phyloP scores from a whole-genome alignment of 2,797 vertebrate genomes.

The Lutjanus argentimaculatus region DNA sequence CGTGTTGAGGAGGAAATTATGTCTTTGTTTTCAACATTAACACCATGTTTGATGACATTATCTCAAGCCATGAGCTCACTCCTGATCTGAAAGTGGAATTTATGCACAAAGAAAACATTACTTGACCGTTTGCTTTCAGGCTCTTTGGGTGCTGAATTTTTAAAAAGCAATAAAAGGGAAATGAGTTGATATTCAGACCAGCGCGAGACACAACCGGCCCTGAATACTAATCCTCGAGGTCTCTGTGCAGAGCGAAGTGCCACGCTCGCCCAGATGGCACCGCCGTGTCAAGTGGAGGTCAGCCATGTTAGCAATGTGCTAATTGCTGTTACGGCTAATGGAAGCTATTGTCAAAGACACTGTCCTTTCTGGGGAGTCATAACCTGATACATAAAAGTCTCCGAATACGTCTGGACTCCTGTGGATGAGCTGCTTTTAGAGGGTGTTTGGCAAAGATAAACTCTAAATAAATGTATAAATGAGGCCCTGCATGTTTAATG shows the following conservation, averaged over 20 bases:
- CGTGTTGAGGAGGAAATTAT: too few species aligned
- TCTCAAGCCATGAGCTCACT: slow-evolving; percentile 16
- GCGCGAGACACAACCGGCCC: background rate
- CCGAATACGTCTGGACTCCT: background rate
- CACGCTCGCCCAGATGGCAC: slow-evolving; percentile 32
- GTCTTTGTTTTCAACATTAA: too few species aligned
- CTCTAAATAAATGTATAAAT: slow-evolving; percentile 2
- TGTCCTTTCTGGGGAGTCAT: slow-evolving; percentile 8
- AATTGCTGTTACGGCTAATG: slow-evolving; percentile 45
- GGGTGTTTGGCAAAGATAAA: background rate
- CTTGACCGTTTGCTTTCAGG: slow-evolving; percentile 7
- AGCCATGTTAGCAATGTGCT: slow-evolving; percentile 45
- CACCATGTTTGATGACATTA: slow-evolving; percentile 6
- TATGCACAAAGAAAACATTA: background rate
- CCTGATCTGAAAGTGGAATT: background rate
- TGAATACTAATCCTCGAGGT: slow-evolving; percentile 49
- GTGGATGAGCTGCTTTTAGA: background rate
- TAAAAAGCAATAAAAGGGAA: slow-evolving; percentile 32
- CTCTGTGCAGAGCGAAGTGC: slow-evolving; percentile 21
- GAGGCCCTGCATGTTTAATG: slow-evolving; percentile 13
- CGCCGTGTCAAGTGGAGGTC: slow-evolving; percentile 49
- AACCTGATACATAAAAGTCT: slow-evolving; percentile 7
- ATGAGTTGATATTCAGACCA: slow-evolving; percentile 19
- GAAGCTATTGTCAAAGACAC: slow-evolving; percentile 34
- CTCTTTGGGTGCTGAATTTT: slow-evolving; percentile 13